Conservation (phyloP, 1,140 invertebrate species). For the Chrysoperla carnea region DNA sequence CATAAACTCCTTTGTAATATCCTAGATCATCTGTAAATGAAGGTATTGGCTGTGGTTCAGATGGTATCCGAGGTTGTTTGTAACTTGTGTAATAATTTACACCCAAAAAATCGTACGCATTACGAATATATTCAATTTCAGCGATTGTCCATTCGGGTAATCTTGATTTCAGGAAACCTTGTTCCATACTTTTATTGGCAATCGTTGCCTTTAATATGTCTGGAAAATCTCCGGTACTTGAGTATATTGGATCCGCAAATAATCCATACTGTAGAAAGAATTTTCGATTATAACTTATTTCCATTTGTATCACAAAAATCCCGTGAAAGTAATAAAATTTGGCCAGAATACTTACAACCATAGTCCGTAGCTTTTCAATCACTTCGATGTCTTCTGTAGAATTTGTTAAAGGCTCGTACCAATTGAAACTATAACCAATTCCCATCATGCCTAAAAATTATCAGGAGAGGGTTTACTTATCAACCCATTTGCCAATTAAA, state of each 20-base stretch:
- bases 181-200: conserved; percentile 27
- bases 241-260: conserved; percentile 41
- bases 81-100: conserved; percentile 29
- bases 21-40: conserved; percentile 31
- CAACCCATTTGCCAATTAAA: background rate
- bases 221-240: conserved; percentile 39
- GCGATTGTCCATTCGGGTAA: conserved; percentile 21
- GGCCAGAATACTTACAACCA: conserved; percentile 4
- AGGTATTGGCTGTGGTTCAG: conserved; percentile 22
- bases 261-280: conserved; percentile 33
- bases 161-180: conserved; percentile 26
- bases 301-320: too few relatives aligned
- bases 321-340: too few relatives aligned
- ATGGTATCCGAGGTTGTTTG: conserved; percentile 22
- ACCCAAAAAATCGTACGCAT: conserved; percentile 6
- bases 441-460: conserved; percentile 4
- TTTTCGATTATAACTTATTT: too few relatives aligned
- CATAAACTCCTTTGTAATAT: conserved; percentile 9
- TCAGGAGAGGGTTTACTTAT: background rate
- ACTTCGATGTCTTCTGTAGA: background rate
- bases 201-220: conserved; percentile 32
- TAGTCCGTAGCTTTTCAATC: conserved; percentile 1
- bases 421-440: conserved; percentile 3
- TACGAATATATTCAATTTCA: conserved; percentile 18
- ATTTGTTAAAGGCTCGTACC: conserved; percentile 4